Evolutionary conservation across 2,113 vertebrate species (phyloP).

Genomic region (Microcebus lehilahytsara): DNA sequence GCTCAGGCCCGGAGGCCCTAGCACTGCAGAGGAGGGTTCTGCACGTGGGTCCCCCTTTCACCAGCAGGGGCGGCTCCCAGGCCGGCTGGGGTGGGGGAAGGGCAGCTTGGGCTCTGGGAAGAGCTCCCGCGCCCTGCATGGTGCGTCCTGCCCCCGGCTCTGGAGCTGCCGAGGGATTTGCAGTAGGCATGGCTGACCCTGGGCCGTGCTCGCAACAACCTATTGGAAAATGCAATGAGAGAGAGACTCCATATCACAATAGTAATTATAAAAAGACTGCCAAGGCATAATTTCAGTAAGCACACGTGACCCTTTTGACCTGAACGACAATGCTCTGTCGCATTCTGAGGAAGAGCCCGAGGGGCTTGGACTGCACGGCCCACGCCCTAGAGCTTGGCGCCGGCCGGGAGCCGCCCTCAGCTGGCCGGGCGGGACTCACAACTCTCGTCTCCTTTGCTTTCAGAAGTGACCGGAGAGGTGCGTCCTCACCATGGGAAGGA

Average conservation of each 20-base stretch:
- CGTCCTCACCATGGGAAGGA: constrained; percentile 90
- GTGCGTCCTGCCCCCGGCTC: background rate
- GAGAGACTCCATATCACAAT: background rate
- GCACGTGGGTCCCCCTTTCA: too few relatives aligned
- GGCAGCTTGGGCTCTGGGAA: background rate
- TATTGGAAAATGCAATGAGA: background rate
- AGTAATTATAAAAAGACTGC: background rate
- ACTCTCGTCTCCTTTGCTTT: constrained; percentile 41
- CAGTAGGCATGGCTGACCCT: background rate
- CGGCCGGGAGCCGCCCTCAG: background rate
- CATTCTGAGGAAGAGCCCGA: background rate
- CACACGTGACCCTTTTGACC: fast-evolving
- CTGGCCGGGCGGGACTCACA: background rate
- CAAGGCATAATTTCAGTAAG: background rate
- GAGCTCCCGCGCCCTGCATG: fast-evolving
- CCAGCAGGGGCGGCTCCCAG: background rate
- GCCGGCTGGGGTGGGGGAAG: background rate
- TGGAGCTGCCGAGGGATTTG: background rate
- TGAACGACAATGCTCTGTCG: fast-evolving
- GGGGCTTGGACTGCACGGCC: background rate
- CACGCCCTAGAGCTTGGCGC: background rate
- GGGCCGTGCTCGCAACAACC: background rate
- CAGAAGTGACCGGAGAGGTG: constrained; percentile 90
- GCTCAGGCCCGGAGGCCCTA: background rate
- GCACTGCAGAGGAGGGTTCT: background rate